Base-by-base conservation (phyloP, 2,888 invertebrate species). In the Scaptomyza cyrtandrae region DNA sequence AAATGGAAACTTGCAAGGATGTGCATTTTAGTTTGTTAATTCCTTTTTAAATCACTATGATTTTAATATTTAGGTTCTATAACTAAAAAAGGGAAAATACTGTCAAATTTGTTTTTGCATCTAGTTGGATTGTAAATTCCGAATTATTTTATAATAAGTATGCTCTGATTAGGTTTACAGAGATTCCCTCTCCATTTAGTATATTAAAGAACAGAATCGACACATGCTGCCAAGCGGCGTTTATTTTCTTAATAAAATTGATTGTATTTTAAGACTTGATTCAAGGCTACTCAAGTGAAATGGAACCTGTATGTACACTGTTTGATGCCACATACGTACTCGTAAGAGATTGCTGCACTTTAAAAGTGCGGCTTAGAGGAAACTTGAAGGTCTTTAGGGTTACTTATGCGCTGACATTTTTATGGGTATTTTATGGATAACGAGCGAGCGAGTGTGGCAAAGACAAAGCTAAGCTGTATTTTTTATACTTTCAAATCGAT, bases 321-420 rank as follows among this genome's bases (percentile, higher is more conserved):
- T 27, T 50, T 52, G 54, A 11, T 16, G 16, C n/a, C 44, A 54
- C 10, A 57, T 33, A 49, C 16, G 31, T 24, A 46, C 52, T 71
- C 77, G 49, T 68, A 61, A 74, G 64, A 71, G 68, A 71, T 62
- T 74, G 52, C 66, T 72, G 63, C 66, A 73, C 67, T 75, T 80
- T 83, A 57, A 75, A 83, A 78, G 75, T 67, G 61, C 49, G 69
- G 72, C 80, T 80, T 73, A 66, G 69, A 29, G 52, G 50, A 50
- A 63, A 65, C 56, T 54, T 72, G 63, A 53, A 50, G 53, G 57
- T 67, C 52, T 72, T 64, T 56, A n/a, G 44, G 69, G 55, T 66
- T 75, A 75, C 84, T 74, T 86, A 75, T 70, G 70, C 78, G 88
- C 66, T 85, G 87, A 88, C 80, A 86, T 78, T 85, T 85, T 85